phyloP scores from a whole-genome alignment of 2,113 vertebrate species.

The Phycodurus eques region DNA sequence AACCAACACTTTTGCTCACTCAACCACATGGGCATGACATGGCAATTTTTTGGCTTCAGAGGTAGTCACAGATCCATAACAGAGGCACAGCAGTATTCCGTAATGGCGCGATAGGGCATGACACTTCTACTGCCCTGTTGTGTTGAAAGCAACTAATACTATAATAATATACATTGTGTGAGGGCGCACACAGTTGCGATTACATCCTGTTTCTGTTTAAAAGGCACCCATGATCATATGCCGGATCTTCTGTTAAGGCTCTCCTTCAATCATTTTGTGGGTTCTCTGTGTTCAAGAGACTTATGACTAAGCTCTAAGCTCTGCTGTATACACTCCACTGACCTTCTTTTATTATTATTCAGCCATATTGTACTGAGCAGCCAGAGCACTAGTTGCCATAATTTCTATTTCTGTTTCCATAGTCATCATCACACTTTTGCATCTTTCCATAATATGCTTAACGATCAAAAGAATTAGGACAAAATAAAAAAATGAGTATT shows the following conservation, averaged over 20 bases:
- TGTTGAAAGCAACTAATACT: neutral
- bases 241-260: neutral
- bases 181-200: neutral
- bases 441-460: neutral
- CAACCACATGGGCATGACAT: neutral
- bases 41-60: too few relatives aligned
- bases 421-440: too few relatives aligned
- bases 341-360: neutral
- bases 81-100: too few relatives aligned
- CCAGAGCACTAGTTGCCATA: too few relatives aligned
- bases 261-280: neutral
- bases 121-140: neutral
- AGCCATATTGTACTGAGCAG: neutral
- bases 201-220: neutral
- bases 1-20: neutral
- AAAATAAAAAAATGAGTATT: neutral
- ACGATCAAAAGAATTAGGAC: neutral
- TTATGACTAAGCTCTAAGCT: too few relatives aligned
- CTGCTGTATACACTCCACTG: neutral
- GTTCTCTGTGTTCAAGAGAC: neutral
- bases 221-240: neutral
- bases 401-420: too few relatives aligned
- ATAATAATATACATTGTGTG: neutral
- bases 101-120: too few relatives aligned
- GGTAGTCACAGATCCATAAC: too few relatives aligned